Evolutionary conservation across 2,888 invertebrate species (phyloP), one percentile per base, ranked within the genome.

Genomic region (Trypoxylon attenuatum): DNA sequence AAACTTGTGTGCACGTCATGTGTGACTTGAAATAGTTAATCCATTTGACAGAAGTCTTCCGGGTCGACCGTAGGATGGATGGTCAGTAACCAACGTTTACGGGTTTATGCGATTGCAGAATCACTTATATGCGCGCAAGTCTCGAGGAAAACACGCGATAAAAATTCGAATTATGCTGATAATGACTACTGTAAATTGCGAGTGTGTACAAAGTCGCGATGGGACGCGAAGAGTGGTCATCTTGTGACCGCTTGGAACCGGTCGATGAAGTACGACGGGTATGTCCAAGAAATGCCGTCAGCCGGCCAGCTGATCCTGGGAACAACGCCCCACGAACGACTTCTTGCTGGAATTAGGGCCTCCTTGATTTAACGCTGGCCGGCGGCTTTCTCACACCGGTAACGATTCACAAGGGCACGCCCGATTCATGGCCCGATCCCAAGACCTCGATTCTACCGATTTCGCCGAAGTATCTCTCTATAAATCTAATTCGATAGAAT

Each of bases 291-390:
- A 83, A 82, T 82, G 75, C 79, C 82, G 83, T 83, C 85, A 82
- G 81, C 73, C 82, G 65, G 73, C 82, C 86, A 86, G 86, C 86
- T 86, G 86, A 86, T 86, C 86, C 84, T 86, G 86, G 85, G 86
- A 86, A 86, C 85, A 84, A 85, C 85, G 83, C 81, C 84, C 82
- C 76, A 78, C 69, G 63, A n/a, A 73, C 74, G 74, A 78, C 76
- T 85, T 84, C 82, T 84, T 84, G 85, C 82, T 73, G 81, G 83
- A 86, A 86, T 86, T 84, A 85, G 85, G 81, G 80, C 79, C 77
- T 78, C 64, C 82, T 84, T 86, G 86, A 85, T 86, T 85, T 84
- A 84, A 84, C 76, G 71, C 82, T 82, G 78, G 79, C 79, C 76
- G 73, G 52, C 76, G 72, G 68, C 76, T 81, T 84, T 85, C 85